A percentile compares a stretch with the other conserved stretches of the same genome.
phyloP scores from a whole-genome alignment of 2,113 vertebrate genomes.

The Sialia sialis region DNA sequence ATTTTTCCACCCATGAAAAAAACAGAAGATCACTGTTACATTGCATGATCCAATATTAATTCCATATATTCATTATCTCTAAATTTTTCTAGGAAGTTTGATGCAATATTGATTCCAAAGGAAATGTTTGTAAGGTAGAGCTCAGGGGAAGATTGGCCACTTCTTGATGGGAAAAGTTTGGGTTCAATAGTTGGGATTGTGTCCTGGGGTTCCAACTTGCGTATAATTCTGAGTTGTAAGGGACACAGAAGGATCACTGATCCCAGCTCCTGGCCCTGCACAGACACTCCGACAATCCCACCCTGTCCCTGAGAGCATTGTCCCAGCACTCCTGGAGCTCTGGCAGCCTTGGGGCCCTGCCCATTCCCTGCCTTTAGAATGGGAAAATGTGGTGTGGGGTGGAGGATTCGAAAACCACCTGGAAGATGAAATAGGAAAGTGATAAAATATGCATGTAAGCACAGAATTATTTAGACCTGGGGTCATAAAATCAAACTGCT shows the following conservation, averaged over 20 bases:
- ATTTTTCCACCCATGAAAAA: background rate
- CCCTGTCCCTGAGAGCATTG: rapidly evolving
- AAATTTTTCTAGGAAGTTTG: background rate
- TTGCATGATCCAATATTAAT: background rate
- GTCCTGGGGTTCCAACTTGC: background rate
- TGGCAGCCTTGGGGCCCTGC: rapidly evolving
- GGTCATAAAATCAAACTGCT: background rate
- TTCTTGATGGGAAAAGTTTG: background rate
- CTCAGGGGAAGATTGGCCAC: background rate
- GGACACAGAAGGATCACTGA: background rate
- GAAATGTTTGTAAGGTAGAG: background rate
- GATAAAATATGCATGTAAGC: background rate
- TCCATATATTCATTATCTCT: background rate
- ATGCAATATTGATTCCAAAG: background rate
- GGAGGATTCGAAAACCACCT: background rate
- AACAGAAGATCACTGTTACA: rapidly evolving
- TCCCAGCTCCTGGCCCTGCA: background rate
- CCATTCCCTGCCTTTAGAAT: background rate
- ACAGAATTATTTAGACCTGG: background rate
- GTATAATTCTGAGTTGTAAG: background rate
- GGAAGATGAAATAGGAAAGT: background rate
- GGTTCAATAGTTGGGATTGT: background rate
- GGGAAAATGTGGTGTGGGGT: no score
- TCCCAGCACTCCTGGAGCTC: background rate
- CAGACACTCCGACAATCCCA: background rate